These are phyloP conservation scores for Cynodonichthys magdalenae DNA, from an alignment of 2,797 vertebrate genomes.

Conservation along the genomic window DNA sequence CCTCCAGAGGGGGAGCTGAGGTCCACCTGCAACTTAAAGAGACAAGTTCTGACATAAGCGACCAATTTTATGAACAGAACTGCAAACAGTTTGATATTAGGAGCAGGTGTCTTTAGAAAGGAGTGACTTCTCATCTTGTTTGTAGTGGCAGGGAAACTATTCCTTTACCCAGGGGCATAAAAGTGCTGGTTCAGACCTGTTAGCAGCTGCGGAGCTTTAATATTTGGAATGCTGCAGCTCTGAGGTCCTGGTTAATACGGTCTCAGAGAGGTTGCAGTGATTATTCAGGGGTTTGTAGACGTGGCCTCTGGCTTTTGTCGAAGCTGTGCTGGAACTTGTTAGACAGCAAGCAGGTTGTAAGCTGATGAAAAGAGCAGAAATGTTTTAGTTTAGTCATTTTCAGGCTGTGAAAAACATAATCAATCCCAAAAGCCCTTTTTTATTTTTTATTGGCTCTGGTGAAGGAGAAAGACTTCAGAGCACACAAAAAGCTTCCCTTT, in stretches of 20 bases:
- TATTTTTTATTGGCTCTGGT: neutral
- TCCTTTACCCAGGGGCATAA: slow-evolving; percentile 43
- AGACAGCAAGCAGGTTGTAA: neutral
- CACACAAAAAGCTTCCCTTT: neutral
- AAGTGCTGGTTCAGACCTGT: slow-evolving; percentile 57
- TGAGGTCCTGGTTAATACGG: slow-evolving; percentile 17
- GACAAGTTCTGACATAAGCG: no score
- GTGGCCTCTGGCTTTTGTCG: slow-evolving; percentile 17
- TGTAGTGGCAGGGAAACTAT: slow-evolving; percentile 36
- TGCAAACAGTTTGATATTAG: neutral
- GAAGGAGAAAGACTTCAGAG: neutral
- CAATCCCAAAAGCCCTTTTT: no score
- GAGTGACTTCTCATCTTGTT: slow-evolving; percentile 7
- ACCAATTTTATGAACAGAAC: no score
- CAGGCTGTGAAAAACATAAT: no score
- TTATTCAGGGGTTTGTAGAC: slow-evolving; percentile 7
- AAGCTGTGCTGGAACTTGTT: neutral
- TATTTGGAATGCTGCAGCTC: slow-evolving; percentile 51
- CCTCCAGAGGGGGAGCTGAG: slow-evolving; percentile 10
- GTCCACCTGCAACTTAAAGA: slow-evolving; percentile 31
- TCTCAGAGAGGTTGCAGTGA: slow-evolving; percentile 2
- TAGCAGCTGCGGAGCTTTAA: slow-evolving; percentile 14
- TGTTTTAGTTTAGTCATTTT: neutral
- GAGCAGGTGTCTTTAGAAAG: neutral
- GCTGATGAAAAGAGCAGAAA: neutral